These are phyloP conservation scores for Chrysotoxum bicinctum DNA, from an alignment of 2,888 invertebrate genomes.

Conservation along the genomic window DNA sequence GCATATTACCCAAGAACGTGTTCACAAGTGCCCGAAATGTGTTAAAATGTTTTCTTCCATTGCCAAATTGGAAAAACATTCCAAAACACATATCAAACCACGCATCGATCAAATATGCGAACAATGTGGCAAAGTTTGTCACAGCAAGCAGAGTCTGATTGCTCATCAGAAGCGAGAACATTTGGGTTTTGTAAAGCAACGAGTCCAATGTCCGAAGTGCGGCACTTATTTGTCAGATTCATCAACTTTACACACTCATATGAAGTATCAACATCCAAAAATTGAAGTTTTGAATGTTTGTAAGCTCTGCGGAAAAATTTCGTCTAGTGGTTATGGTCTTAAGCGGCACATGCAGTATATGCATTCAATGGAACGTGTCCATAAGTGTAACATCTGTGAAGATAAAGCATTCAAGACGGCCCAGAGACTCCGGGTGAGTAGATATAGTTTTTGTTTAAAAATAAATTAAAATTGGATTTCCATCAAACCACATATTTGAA, in stretches of 20 bases:
- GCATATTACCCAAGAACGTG: slow-evolving; percentile 39
- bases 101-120: slow-evolving; percentile 69
- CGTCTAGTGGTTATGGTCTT: slow-evolving; percentile 72
- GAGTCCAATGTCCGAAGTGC: slow-evolving; percentile 72
- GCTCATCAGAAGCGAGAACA: slow-evolving; percentile 33
- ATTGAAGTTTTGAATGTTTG: slow-evolving; percentile 71
- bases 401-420: slow-evolving; percentile 74
- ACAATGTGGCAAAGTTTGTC: slow-evolving; percentile 73
- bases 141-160: slow-evolving; percentile 4
- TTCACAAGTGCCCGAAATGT: slow-evolving; percentile 73
- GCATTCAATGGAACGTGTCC: slow-evolving; percentile 72
- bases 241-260: slow-evolving; percentile 73
- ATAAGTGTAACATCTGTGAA: slow-evolving; percentile 74
- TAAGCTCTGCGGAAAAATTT: slow-evolving; percentile 74
- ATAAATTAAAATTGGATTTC: background rate
- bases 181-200: slow-evolving; percentile 61
- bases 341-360: slow-evolving; percentile 74
- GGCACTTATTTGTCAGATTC: slow-evolving; percentile 70
- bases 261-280: slow-evolving; percentile 74
- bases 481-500: background rate
- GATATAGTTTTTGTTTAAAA: background rate
- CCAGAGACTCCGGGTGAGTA: slow-evolving; percentile 68
- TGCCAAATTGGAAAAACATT: slow-evolving; percentile 70
- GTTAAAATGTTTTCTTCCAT: slow-evolving; percentile 67
- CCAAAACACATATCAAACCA: slow-evolving; percentile 71